phyloP scores from a whole-genome alignment of 2,888 invertebrate genomes.

The Punctoribates punctum region DNA sequence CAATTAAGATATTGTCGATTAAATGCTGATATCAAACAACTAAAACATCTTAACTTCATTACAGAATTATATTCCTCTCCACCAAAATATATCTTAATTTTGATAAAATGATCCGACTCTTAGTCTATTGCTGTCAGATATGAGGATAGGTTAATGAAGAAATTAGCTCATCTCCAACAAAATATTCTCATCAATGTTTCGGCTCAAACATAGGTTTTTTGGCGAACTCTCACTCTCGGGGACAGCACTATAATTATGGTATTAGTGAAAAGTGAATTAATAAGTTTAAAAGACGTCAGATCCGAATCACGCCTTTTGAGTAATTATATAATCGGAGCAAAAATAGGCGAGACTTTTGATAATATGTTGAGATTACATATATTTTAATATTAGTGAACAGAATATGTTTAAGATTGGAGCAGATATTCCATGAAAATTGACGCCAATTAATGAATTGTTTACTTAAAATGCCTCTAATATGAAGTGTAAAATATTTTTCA shows the following conservation, averaged over 20 bases:
- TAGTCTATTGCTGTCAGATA: constrained; percentile 26
- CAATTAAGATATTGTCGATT: too few relatives aligned
- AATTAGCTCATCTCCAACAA: too few relatives aligned
- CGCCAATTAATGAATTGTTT: constrained; percentile 35
- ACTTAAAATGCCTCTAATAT: constrained; percentile 22
- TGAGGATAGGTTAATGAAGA: constrained; percentile 24
- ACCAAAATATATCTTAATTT: not conserved
- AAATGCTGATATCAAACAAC: too few relatives aligned
- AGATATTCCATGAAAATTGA: constrained; percentile 20
- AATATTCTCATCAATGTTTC: too few relatives aligned
- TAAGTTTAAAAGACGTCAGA: constrained; percentile 22
- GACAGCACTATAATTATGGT: constrained; percentile 15
- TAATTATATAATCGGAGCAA: constrained; percentile 3
- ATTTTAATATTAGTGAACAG: too few relatives aligned
- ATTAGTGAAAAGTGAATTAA: constrained; percentile 28
- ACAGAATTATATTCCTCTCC: too few relatives aligned
- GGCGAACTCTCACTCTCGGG: not conserved
- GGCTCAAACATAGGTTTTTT: too few relatives aligned
- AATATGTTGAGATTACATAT: not conserved
- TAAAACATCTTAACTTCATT: too few relatives aligned
- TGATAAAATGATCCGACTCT: not conserved
- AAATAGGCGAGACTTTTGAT: constrained; percentile 27
- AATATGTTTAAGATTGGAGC: not conserved
- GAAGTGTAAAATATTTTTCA: not conserved
- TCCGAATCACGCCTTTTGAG: constrained; percentile 24